Evolutionary conservation across 2,888 invertebrate species (phyloP), one percentile per base, ranked within the genome.

Genomic region (Thereva nobilitata): DNA sequence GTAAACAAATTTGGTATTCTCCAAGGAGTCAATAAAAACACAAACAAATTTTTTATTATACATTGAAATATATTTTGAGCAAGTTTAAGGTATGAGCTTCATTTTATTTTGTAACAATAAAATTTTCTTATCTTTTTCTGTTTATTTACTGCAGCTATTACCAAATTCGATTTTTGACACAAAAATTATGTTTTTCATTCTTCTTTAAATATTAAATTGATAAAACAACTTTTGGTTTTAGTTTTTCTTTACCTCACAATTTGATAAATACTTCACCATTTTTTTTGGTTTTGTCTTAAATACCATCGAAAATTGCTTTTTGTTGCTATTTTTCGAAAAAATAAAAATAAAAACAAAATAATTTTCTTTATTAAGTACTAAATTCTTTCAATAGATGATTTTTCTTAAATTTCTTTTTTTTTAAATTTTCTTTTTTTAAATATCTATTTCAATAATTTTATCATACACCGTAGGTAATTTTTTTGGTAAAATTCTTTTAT

Each of bases 111-210:
- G 50, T 61, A 61, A 61, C 61, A 61, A 61, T 23, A 23, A 23
- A 23, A 23, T 23, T 23, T 23, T 23, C 23, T 23, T 23, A 23
- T 50, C 50, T 61, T 50, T 50, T n/a, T 55, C 23, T 42, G 44
- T 56, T 56, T 55, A 6, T 64, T 65, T 44, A 49, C 34, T 49
- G 23, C 23, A 23, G 23, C 23, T 23, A 23, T 55, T 65, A 40
- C 47, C 47, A 64, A 64, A 47, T 65, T 65, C 56, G 54, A 23
- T 54, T 65, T 65, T 42, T 65, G 54, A 55, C 55, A 55, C 55
- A 56, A 65, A 49, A 44, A 59, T 59, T 35, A 23, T 49, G 10
- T 59, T 59, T 59, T 37, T 47, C 10, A 35, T 47, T 45, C 38
- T 44, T 23, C 23, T 34, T 38, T 9, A 35, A 23, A 23, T 23